Percentiles rank a stretch among this genome's conserved stretches.
These are phyloP conservation scores for Montifringilla adamsi DNA, from an alignment of 2,113 vertebrate species.

Conservation along the genomic window DNA sequence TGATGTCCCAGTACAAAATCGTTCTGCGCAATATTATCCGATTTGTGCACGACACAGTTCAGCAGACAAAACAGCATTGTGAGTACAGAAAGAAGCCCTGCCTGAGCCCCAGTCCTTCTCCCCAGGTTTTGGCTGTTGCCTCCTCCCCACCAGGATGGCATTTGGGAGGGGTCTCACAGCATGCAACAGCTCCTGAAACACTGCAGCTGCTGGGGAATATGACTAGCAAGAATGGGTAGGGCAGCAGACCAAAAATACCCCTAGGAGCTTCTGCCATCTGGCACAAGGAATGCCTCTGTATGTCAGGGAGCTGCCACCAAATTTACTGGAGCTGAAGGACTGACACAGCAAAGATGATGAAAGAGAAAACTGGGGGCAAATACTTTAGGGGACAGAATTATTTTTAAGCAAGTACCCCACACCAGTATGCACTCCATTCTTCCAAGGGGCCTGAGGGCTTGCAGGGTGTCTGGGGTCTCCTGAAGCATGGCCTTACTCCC, in stretches of 20 bases:
- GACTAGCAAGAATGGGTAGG: background rate
- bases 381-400: background rate
- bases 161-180: background rate
- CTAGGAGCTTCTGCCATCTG: background rate
- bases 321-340: background rate
- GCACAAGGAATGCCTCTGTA: background rate
- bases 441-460: background rate
- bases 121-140: rapidly evolving
- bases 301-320: background rate
- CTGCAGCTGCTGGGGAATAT: background rate
- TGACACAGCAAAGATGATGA: background rate
- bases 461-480: background rate
- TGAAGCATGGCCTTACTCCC: background rate
- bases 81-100: background rate
- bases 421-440: rapidly evolving
- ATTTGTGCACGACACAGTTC: background rate
- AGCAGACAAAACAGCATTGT: background rate
- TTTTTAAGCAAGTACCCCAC: background rate
- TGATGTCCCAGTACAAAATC: background rate
- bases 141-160: background rate
- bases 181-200: background rate
- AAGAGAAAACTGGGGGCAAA: background rate
- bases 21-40: background rate
- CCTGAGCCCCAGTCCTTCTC: background rate
- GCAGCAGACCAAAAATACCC: background rate